Percentiles rank a stretch among this genome's conserved stretches.
Evolutionary conservation across 2,113 vertebrate genomes (phyloP).

Genomic region (Gulo gulo): DNA sequence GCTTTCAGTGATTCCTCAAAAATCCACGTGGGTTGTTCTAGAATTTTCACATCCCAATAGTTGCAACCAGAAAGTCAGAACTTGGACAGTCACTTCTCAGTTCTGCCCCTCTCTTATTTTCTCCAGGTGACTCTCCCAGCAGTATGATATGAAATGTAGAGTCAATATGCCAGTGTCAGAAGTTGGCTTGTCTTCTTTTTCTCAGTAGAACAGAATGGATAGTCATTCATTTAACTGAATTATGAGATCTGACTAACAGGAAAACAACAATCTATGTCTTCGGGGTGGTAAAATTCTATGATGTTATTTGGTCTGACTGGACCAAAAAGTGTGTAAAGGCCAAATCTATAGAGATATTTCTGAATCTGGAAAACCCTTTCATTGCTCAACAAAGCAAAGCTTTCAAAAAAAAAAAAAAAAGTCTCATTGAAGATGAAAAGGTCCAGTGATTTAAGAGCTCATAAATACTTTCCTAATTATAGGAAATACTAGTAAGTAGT

Average conservation of each 20-base stretch:
- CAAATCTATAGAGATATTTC: not conserved
- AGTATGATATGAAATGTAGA: constrained; percentile 41
- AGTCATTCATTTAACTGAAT: constrained; percentile 59
- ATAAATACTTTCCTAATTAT: not conserved
- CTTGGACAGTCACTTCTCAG: not conserved
- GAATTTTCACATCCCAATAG: not conserved
- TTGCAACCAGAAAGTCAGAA: not conserved
- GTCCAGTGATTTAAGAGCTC: not conserved
- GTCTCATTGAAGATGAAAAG: not conserved
- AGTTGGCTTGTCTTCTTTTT: constrained; percentile 47
- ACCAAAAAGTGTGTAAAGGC: not conserved
- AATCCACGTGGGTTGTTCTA: not conserved
- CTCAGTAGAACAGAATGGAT: constrained; percentile 48
- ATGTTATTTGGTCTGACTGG: not conserved
- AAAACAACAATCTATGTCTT: constrained; percentile 68
- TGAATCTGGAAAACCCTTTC: constrained; percentile 27
- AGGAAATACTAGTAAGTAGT: not conserved
- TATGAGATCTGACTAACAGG: not conserved
- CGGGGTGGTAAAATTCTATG: not conserved
- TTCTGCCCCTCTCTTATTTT: not conserved
- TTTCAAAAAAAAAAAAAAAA: not conserved
- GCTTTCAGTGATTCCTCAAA: not conserved
- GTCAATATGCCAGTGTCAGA: constrained; percentile 46
- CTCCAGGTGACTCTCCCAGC: not conserved
- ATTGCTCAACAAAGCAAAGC: not conserved